Evolutionary conservation across 2,888 invertebrate species (phyloP).

Genomic region (Phrixothrix hirtus): DNA sequence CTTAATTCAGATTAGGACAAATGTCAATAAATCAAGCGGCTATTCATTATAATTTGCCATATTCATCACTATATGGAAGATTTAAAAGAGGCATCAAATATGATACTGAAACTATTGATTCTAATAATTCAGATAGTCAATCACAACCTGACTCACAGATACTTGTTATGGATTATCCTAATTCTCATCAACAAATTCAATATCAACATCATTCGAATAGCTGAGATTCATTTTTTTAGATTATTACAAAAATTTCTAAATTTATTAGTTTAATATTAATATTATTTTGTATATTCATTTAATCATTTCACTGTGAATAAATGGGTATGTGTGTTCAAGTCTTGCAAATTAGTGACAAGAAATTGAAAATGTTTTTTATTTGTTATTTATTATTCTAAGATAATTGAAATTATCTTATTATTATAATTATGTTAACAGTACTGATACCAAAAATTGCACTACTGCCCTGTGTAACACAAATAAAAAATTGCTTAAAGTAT

Average conservation of each 20-base stretch:
- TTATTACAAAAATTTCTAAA: constrained; percentile 7
- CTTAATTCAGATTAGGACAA: constrained; percentile 72
- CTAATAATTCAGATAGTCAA: constrained; percentile 49
- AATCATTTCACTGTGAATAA: not conserved
- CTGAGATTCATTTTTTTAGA: constrained; percentile 45
- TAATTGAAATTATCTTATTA: no score
- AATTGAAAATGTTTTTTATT: no score
- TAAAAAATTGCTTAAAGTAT: no score
- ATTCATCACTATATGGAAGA: constrained; percentile 85
- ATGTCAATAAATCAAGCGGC: constrained; percentile 94
- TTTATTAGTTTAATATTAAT: constrained; percentile 7
- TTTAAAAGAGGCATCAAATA: constrained; percentile 83
- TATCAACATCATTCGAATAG: constrained; percentile 52
- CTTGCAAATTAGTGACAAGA: no score
- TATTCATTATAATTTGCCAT: constrained; percentile 88
- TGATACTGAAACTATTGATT: constrained; percentile 60
- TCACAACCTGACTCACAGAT: constrained; percentile 48
- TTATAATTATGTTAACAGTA: no score
- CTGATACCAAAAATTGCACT: no score
- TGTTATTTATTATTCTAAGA: no score
- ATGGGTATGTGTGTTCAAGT: no score
- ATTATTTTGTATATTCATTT: not conserved
- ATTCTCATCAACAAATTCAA: constrained; percentile 50
- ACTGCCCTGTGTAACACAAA: no score
- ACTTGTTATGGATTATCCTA: constrained; percentile 52